Conservation (phyloP, 2,113 vertebrate genomes). For the Pollachius pollachius region DNA sequence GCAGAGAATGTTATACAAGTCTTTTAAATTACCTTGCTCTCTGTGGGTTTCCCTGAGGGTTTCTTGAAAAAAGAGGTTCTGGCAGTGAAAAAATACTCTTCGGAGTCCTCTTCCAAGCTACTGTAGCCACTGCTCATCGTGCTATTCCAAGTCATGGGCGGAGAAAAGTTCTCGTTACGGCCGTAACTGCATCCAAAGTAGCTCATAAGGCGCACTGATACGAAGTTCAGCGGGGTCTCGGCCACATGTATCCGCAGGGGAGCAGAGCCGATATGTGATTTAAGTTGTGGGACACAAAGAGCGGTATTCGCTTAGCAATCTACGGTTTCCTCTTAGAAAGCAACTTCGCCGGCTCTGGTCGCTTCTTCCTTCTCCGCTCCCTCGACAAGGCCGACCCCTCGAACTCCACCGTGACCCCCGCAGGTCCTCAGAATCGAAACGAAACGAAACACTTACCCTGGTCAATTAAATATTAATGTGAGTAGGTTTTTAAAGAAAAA, state of each 20-base stretch:
- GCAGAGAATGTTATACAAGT: not conserved
- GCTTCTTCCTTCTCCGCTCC: conserved; percentile 7
- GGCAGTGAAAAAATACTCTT: conserved; percentile 96
- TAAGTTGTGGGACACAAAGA: too few relatives aligned
- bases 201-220: not conserved
- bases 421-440: not conserved
- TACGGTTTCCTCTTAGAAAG: conserved; percentile 40
- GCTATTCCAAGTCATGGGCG: conserved; percentile 85
- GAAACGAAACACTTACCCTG: not conserved
- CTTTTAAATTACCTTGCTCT: conserved; percentile 61
- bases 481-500: not conserved
- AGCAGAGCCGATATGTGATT: too few relatives aligned
- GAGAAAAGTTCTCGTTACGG: conserved; percentile 46
- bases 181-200: conserved; percentile 52
- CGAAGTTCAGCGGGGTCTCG: not conserved
- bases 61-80: conserved; percentile 93
- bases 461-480: not conserved
- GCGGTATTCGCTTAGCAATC: not conserved
- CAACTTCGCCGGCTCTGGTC: conserved; percentile 3
- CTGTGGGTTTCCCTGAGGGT: conserved; percentile 78
- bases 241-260: too few relatives aligned
- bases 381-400: not conserved
- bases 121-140: conserved; percentile 98
- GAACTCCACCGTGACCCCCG: conserved; percentile 15
- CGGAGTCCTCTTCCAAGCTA: conserved; percentile 93